phyloP scores from a whole-genome alignment of 1,140 invertebrate species.

The Megalonaias nervosa region DNA sequence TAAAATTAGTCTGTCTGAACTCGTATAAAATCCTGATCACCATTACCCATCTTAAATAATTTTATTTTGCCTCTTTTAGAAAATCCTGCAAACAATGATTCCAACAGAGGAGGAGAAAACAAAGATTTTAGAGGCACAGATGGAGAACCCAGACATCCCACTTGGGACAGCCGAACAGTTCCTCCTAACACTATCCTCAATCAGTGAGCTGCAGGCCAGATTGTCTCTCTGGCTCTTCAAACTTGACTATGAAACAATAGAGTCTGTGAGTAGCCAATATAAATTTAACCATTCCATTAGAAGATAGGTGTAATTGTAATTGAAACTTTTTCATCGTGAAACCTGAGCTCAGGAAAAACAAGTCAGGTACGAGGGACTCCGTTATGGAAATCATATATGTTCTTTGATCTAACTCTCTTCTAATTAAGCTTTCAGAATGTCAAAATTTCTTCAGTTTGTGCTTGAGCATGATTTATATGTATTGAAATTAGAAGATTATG shows the following conservation, averaged over 20 bases:
- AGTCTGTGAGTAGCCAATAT: slow-evolving; percentile 79
- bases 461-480: too few species aligned
- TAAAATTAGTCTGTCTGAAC: background rate
- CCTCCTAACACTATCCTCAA: slow-evolving; percentile 94
- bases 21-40: background rate
- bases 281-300: background rate
- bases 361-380: too few species aligned
- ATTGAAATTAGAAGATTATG: too few species aligned
- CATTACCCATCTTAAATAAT: background rate
- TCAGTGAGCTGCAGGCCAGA: slow-evolving; percentile 94
- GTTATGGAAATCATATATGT: too few species aligned
- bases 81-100: slow-evolving; percentile 94
- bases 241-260: slow-evolving; percentile 96
- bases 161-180: slow-evolving; percentile 99
- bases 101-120: slow-evolving; percentile 97
- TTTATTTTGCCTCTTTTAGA: slow-evolving; percentile 74
- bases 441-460: too few species aligned
- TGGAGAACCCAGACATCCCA: slow-evolving; percentile 93
- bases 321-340: background rate
- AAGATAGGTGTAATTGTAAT: background rate
- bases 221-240: slow-evolving; percentile 99
- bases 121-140: slow-evolving; percentile 96
- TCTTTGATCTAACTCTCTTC: too few species aligned
- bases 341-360: too few species aligned
- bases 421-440: too few species aligned